These are phyloP conservation scores for Anaspis maculata DNA, from an alignment of 2,888 invertebrate genomes.

Conservation along the genomic window DNA sequence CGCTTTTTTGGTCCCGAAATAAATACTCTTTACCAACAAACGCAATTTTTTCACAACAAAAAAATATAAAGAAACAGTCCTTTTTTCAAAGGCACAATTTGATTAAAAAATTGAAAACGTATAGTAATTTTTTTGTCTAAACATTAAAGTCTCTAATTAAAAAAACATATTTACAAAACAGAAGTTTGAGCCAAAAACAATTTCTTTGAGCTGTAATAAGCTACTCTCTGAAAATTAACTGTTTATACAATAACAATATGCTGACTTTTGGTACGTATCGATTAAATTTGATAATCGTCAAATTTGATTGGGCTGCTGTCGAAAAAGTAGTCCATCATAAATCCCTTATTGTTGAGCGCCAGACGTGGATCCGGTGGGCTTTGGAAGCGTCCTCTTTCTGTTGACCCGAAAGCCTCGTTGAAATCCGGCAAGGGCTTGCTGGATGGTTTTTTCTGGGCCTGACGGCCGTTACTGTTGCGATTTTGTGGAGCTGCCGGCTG, in stretches of 20 bases:
- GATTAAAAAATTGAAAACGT: no score
- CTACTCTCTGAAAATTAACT: no score
- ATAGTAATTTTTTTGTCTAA: no score
- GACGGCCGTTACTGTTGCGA: conserved; percentile 9
- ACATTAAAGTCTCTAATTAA: no score
- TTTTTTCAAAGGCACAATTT: conserved; percentile 34
- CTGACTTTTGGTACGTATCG: no score
- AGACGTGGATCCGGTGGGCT: conserved; percentile 37
- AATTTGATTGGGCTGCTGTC: conserved; percentile 28
- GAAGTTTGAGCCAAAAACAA: no score
- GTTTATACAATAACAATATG: no score
- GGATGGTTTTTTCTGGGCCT: conserved; percentile 19
- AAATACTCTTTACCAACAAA: no score
- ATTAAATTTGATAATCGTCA: conserved; percentile 32
- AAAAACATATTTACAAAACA: no score
- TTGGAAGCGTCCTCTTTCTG: conserved; percentile 73
- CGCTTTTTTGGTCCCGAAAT: conserved; percentile 33
- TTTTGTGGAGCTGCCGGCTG: conserved; percentile 13
- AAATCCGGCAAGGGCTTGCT: conserved; percentile 63
- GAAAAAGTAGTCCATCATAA: conserved; percentile 33
- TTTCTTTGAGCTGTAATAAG: no score
- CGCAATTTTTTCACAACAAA: no score
- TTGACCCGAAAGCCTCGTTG: conserved; percentile 79
- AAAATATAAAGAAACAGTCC: conserved; percentile 26
- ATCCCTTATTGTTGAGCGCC: conserved; percentile 27